phyloP scores from a whole-genome alignment of 1,140 invertebrate species.

The Littorina saxatilis region DNA sequence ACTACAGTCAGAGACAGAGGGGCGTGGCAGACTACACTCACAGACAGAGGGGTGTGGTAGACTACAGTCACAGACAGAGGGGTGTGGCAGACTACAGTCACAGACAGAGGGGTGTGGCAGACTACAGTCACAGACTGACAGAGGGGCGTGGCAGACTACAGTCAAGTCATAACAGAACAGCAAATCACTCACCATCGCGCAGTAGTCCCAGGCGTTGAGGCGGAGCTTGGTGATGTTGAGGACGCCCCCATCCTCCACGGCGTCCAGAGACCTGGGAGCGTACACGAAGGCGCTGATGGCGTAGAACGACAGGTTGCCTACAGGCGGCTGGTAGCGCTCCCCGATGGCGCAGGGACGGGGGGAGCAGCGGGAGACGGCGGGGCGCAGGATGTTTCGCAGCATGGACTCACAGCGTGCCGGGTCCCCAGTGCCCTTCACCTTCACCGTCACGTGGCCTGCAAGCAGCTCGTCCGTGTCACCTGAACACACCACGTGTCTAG shows the following conservation, averaged over 20 bases:
- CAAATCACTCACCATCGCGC: constrained; percentile 52
- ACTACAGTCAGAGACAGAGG: too few species aligned
- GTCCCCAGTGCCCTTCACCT: constrained; percentile 55
- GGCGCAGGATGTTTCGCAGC: constrained; percentile 56
- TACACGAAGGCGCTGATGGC: constrained; percentile 65
- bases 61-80: too few species aligned
- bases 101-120: neutral
- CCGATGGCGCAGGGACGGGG: constrained; percentile 71
- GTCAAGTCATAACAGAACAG: too few species aligned
- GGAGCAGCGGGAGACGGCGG: constrained; percentile 56
- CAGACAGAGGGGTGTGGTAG: too few species aligned
- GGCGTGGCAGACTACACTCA: too few species aligned
- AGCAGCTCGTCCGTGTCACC: constrained; percentile 40
- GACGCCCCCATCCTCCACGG: constrained; percentile 47
- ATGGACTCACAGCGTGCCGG: constrained; percentile 57
- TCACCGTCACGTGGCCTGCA: neutral
- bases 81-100: neutral
- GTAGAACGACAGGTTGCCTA: constrained; percentile 62
- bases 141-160: too few species aligned
- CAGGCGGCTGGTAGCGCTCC: constrained; percentile 61
- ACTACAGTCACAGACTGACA: neutral
- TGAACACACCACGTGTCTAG: constrained; percentile 36
- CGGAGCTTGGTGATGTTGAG: constrained; percentile 58
- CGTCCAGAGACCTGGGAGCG: constrained; percentile 52
- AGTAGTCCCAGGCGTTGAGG: constrained; percentile 50